phyloP scores from a whole-genome alignment of 2,888 invertebrate genomes.

The Amphipyra tragopoginis region DNA sequence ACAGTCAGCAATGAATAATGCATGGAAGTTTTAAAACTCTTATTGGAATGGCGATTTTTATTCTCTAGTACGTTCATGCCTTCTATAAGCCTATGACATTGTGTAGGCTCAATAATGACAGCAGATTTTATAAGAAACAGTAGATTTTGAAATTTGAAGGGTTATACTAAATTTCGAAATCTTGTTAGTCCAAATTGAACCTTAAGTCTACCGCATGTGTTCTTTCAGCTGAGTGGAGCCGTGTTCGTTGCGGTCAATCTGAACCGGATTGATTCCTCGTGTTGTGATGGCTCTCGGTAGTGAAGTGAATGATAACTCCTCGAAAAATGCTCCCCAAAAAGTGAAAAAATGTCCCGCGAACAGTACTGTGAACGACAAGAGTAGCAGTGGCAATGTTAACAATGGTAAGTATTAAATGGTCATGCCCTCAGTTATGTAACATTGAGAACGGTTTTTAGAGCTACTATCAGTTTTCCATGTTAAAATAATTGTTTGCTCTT shows the following conservation, averaged over 20 bases:
- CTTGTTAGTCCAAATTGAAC: conserved; percentile 84
- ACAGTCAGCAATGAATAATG: conserved; percentile 23
- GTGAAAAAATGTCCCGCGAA: conserved; percentile 87
- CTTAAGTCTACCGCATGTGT: conserved; percentile 87
- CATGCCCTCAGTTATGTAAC: conserved; percentile 89
- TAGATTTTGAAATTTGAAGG: conserved; percentile 55
- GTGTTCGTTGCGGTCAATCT: conserved; percentile 87
- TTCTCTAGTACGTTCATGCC: conserved; percentile 44
- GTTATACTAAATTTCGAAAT: conserved; percentile 56
- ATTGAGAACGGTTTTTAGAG: conserved; percentile 72
- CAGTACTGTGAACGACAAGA: conserved; percentile 83
- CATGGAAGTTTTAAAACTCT: not conserved
- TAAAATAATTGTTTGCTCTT: conserved; percentile 62
- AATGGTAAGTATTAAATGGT: conserved; percentile 85
- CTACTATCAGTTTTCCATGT: conserved; percentile 58
- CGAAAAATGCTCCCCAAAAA: conserved; percentile 85
- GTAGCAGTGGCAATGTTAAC: conserved; percentile 81
- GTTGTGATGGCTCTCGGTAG: conserved; percentile 90
- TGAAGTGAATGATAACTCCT: conserved; percentile 89
- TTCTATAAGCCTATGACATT: conserved; percentile 42
- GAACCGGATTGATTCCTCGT: conserved; percentile 87
- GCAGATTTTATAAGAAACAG: conserved; percentile 29
- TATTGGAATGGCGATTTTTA: not conserved
- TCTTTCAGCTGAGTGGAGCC: conserved; percentile 88
- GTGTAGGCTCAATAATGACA: conserved; percentile 25